A percentile compares a stretch with the other conserved stretches of the same genome.
These are phyloP conservation scores for Hydrotaea cyrtoneurina DNA, from an alignment of 2,888 invertebrate genomes.

Conservation along the genomic window DNA sequence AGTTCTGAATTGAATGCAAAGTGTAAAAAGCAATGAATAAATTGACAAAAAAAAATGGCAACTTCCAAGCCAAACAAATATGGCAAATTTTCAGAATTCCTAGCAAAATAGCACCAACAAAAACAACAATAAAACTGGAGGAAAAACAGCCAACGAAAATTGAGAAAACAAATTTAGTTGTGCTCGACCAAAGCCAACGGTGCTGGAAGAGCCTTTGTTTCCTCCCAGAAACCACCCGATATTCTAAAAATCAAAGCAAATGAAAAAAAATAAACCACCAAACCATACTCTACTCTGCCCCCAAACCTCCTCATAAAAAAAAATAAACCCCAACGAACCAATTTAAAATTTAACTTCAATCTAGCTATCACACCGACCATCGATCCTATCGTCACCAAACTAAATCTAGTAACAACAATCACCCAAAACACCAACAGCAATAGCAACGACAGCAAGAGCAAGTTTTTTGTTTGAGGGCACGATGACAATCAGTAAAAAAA, in stretches of 20 bases:
- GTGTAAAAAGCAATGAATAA: constrained; percentile 4
- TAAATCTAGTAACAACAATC: constrained; percentile 37
- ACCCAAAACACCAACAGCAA: constrained; percentile 39
- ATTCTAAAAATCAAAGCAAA: neutral
- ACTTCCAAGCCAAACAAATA: constrained; percentile 13
- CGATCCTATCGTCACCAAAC: constrained; percentile 47
- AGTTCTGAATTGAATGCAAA: constrained; percentile 9
- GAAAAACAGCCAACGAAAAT: neutral
- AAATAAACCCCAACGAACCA: constrained; percentile 72
- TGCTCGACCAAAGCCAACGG: neutral
- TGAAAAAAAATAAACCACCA: constrained; percentile 65
- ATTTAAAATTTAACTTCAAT: constrained; percentile 74
- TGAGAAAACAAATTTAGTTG: constrained; percentile 31
- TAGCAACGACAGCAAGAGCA: constrained; percentile 20
- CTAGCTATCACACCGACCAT: constrained; percentile 42
- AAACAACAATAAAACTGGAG: neutral
- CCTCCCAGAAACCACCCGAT: constrained; percentile 18
- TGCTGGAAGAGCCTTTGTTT: too few species aligned
- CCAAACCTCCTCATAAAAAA: constrained; percentile 16
- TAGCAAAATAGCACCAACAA: neutral
- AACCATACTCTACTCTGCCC: constrained; percentile 14
- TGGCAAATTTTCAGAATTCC: neutral
- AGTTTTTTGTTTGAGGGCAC: constrained; percentile 30
- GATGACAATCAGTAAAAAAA: constrained; percentile 49
- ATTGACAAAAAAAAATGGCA: constrained; percentile 11